phyloP scores from a whole-genome alignment of 2,797 vertebrate species.

The Liasis olivaceus region DNA sequence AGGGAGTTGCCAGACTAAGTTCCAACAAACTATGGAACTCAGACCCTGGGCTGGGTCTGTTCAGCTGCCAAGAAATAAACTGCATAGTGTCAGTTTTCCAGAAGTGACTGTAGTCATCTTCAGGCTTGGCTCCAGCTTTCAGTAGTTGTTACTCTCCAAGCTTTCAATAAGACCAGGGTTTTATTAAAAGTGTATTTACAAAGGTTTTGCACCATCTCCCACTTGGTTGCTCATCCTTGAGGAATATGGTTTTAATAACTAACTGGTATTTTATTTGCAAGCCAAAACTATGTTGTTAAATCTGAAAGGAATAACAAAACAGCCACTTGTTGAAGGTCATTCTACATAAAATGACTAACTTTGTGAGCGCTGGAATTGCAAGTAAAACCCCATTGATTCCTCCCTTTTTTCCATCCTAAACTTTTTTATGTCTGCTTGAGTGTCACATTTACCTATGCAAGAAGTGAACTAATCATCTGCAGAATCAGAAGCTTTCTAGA shows the following conservation, averaged over 20 bases:
- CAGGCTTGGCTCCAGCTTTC: conserved; percentile 32
- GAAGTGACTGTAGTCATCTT: background rate
- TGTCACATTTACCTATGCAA: background rate
- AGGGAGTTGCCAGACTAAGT: background rate
- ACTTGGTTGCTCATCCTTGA: conserved; percentile 42
- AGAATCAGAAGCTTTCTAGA: background rate
- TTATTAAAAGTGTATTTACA: conserved; percentile 43
- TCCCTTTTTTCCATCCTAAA: background rate
- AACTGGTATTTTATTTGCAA: conserved; percentile 63
- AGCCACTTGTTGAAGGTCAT: conserved; percentile 15
- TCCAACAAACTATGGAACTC: background rate
- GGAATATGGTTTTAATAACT: conserved; percentile 61
- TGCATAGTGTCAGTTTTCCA: conserved; percentile 5
- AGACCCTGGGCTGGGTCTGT: background rate
- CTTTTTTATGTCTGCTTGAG: background rate
- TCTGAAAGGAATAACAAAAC: conserved; percentile 36
- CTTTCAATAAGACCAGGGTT: conserved; percentile 38
- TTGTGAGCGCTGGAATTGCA: background rate
- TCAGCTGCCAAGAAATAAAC: background rate
- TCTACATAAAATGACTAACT: background rate
- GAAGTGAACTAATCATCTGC: background rate
- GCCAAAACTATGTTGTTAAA: conserved; percentile 51
- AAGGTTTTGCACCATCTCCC: conserved; percentile 38
- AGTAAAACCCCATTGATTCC: background rate
- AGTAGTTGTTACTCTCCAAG: conserved; percentile 52